Conservation (phyloP, 2,888 invertebrate genomes). For the Athripsodes cinereus region DNA sequence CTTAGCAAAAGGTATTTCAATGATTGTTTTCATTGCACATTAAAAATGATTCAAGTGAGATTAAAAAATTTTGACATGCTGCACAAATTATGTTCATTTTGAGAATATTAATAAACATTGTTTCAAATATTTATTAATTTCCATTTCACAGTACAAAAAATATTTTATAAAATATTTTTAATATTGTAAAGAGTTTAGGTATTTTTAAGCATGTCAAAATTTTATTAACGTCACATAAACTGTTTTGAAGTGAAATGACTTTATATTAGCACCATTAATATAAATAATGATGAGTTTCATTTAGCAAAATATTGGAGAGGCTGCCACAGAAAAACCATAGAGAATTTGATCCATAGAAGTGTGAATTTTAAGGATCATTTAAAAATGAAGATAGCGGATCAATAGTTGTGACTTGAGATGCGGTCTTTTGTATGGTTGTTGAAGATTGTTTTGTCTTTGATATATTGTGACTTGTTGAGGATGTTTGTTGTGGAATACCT, state of each 20-base stretch:
- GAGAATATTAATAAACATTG: too few relatives aligned
- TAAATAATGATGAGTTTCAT: not conserved
- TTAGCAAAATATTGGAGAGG: not conserved
- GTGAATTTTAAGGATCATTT: not conserved
- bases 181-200: not conserved
- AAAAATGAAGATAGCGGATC: constrained; percentile 18
- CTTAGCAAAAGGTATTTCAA: too few relatives aligned
- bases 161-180: too few relatives aligned
- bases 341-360: too few relatives aligned
- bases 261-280: too few relatives aligned
- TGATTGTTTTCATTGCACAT: too few relatives aligned
- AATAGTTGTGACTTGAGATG: constrained; percentile 16
- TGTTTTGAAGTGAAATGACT: not conserved
- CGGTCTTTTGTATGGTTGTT: constrained; percentile 1
- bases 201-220: not conserved
- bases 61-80: too few relatives aligned
- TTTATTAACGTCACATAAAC: not conserved
- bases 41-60: too few relatives aligned
- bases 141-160: too few relatives aligned
- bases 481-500: not conserved
- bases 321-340: too few relatives aligned
- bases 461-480: not conserved
- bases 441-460: not conserved
- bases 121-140: too few relatives aligned
- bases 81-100: too few relatives aligned